Evolutionary conservation across 2,888 invertebrate species (phyloP), one percentile per base, ranked within the genome.

Genomic region (Cephus pulcher): DNA sequence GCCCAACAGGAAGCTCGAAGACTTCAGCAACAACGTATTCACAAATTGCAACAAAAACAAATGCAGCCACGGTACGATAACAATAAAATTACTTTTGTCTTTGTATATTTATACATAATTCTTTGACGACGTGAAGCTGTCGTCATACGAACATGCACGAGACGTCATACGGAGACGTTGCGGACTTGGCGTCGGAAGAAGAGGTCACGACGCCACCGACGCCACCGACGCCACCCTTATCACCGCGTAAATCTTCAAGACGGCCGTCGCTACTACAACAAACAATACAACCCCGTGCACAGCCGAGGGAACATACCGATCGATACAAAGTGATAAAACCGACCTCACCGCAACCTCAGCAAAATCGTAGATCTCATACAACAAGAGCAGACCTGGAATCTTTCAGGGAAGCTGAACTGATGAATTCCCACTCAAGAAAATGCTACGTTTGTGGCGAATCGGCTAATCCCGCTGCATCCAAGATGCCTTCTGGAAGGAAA

Each of bases 361-460:
- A 69, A 34, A 33, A 15, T n/a, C 70, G 75, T 37, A 73, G 69
- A 68, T 34, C 37, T 30, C 75, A 75, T 33, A 32, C 68, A 11
- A 80, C 80, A n/a, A 87, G 83, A 75, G 82, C 87, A 34, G 84
- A 86, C 15, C n/a, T 79, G 12, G 84, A 86, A 69, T 82, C 80
- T 0, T 70, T 81, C 4, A 74, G 77, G 23, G 86, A 82, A 33
- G 32, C 79, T 15, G 79, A 73, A 23, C 69, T 37, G 15, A 84
- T 83, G 37, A 69, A 78, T 69, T 34, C 40, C 37, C 80, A 77
- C 15, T 69, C 73, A 0, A 84, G 80, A 70, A 86, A 82, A 76
- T 88, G 88, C 79, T 84, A 82, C 75, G 83, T 83, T 69, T 88
- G 88, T 73, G 86, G 84, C 23, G 81, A 76, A 32, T 30, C 82